Base-by-base conservation (phyloP, 2,888 invertebrate species). In the Acrobasis consociella region DNA sequence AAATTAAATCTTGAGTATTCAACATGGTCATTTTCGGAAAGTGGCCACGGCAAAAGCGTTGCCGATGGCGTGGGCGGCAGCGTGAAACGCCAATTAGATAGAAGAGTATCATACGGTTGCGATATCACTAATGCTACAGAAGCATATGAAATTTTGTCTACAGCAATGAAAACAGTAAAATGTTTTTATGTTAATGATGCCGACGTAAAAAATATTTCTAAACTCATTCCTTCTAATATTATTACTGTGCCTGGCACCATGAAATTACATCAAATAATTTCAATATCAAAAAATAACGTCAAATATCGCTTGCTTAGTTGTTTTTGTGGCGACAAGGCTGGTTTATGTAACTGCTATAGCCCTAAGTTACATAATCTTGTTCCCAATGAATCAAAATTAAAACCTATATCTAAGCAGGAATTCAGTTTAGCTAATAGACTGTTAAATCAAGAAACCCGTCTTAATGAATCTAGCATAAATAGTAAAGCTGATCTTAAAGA, bases 251-350 rank as follows among this genome's bases (percentile, higher is more conserved):
- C 64, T 51, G 69, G 64, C 22, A 70, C 67, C 31, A 62, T 68
- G 63, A 65, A 66, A 64, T 62, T 68, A 51, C 68, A 69, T 56
- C 69, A 69, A 65, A 64, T 68, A 60, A 64, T 66, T 49, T 66
- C 66, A 31, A n/a, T n/a, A 49, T 46, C 37, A 49, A 22, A 52
- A 58, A 60, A 62, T 62, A 62, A 58, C 31, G 10, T 66, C 10
- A 62, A 67, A 49, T 65, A 67, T 50, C 37, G 64, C 16, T 49
- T 65, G 53, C 62, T 65, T 55, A 67, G 65, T 64, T 67, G 67
- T 55, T 67, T 67, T 65, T 64, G 67, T 59, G 65, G 55, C 31
- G 59, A 64, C 49, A 50, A 62, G 22, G 58, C 15, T 17, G 62
- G 62, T n/a, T 49, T 62, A 22, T 62, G 62, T 39, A 58, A 62